phyloP scores from a whole-genome alignment of 2,888 invertebrate genomes.

The Horisme vitalbata region DNA sequence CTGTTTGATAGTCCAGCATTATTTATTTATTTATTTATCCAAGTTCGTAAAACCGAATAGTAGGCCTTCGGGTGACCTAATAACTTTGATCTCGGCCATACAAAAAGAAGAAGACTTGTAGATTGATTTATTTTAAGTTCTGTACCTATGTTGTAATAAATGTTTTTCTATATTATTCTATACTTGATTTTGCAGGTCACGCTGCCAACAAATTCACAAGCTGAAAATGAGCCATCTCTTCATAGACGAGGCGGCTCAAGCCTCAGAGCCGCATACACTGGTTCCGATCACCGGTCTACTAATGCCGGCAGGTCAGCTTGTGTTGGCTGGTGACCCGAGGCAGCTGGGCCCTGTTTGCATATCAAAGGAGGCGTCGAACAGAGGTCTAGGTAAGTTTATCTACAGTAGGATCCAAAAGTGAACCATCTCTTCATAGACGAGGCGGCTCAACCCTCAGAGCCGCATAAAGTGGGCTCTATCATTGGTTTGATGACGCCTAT shows the following conservation, averaged over 20 bases:
- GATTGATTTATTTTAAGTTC: too few species aligned
- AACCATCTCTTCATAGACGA: slow-evolving; percentile 48
- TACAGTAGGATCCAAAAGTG: too few species aligned
- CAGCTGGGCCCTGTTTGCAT: slow-evolving; percentile 93
- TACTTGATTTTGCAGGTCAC: too few species aligned
- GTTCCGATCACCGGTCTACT: slow-evolving; percentile 86
- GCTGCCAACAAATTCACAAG: slow-evolving; percentile 38
- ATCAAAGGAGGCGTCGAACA: slow-evolving; percentile 82
- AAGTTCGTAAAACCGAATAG: too few species aligned
- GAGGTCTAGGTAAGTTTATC: slow-evolving; percentile 82
- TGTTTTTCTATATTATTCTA: too few species aligned
- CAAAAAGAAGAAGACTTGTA: too few species aligned
- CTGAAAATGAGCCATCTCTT: slow-evolving; percentile 90
- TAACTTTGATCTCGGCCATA: too few species aligned
- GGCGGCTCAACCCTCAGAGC: slow-evolving; percentile 94
- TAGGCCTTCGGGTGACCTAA: too few species aligned
- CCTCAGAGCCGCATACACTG: slow-evolving; percentile 86
- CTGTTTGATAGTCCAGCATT: too few species aligned
- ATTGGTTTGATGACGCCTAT: slow-evolving; percentile 75
- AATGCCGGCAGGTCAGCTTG: slow-evolving; percentile 77
- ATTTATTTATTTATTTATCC: too few species aligned
- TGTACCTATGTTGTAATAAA: too few species aligned
- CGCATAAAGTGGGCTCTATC: slow-evolving; percentile 84
- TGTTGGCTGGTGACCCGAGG: slow-evolving; percentile 91
- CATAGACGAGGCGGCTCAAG: slow-evolving; percentile 96